Base-by-base conservation (phyloP, 2,113 vertebrate species). In the Elgaria multicarinata region DNA sequence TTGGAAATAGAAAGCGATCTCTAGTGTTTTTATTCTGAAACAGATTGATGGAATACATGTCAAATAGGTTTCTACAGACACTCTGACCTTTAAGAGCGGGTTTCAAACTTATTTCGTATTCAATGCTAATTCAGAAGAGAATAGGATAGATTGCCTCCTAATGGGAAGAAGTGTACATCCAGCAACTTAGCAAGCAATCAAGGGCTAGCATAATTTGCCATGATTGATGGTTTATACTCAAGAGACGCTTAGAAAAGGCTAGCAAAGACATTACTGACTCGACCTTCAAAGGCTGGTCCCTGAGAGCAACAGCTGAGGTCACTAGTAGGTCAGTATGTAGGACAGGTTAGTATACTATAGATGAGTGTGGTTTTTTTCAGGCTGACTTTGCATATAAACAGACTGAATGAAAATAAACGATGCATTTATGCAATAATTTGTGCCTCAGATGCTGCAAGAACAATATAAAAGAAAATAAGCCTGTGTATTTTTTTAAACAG, bases 161-260 rank as follows among this genome's bases (percentile, higher is more conserved):
- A 86, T 75, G 87, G 31, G 33, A 20, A 75, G 69, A 89, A 75
- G 83, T 75, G 33, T 75, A 89, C 69, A 89, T 39, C 53, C 69
- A 83, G 71, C 39, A 18, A 64, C 28, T 89, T 46, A 75, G 53
- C 55, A 75, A 89, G 79, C 26, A 66, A 83, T 74, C 69, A 18
- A 13, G 53, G 66, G 69, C 79, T 62, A 36, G 36, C 31, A 20
- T 83, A 75, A 89, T 89, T 74, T 75, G 53, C 20, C 42, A 75
- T 83, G 87, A 89, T 83, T 83, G 71, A 89, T 83, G 69, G 79
- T 64, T 83, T 89, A 64, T 83, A 33, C 87, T 80, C 79, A 58
- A 28, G 53, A 88, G 87, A 75, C 62, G 39, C 12, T 74, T 46
- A 46, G 69, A 46, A 83, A 83, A 46, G 80, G 55, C 36, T 88